A percentile compares a stretch with the other conserved stretches of the same genome.
phyloP scores from a whole-genome alignment of 2,113 vertebrate species.

The Arizona elegans region DNA sequence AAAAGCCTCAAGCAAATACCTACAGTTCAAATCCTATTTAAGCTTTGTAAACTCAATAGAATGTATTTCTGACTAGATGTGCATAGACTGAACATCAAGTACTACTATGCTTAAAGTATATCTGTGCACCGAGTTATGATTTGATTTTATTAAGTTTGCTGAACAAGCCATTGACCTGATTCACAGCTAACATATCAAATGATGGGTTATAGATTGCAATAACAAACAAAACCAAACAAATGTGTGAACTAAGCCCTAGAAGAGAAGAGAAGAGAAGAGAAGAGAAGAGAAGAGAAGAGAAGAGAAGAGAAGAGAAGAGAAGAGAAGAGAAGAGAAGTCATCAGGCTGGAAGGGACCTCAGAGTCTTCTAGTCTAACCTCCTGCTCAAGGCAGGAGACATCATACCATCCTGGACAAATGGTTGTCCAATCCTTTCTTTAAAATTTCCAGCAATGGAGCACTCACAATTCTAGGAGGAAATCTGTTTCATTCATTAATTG shows the following conservation, averaged over 20 bases:
- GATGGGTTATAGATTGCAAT: background rate
- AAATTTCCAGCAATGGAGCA: background rate
- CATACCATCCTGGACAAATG: background rate
- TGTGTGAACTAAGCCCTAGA: background rate
- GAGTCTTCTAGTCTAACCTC: background rate
- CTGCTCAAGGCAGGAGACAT: background rate
- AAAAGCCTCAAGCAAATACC: background rate
- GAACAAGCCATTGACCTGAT: background rate
- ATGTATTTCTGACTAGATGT: background rate
- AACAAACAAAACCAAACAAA: background rate
- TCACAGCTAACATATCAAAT: background rate
- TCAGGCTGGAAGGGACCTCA: background rate
- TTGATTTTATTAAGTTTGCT: background rate
- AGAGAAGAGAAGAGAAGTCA: background rate
- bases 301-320: too few species aligned
- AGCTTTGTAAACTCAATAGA: background rate
- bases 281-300: too few species aligned
- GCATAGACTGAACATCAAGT: background rate
- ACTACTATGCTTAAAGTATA: background rate
- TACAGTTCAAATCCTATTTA: background rate
- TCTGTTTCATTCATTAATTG: background rate
- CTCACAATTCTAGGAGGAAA: background rate
- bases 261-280: too few species aligned
- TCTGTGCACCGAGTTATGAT: background rate
- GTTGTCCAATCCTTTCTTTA: background rate